These are phyloP conservation scores for Ellobium chinense DNA, from an alignment of 2,888 invertebrate species.

Conservation along the genomic window DNA sequence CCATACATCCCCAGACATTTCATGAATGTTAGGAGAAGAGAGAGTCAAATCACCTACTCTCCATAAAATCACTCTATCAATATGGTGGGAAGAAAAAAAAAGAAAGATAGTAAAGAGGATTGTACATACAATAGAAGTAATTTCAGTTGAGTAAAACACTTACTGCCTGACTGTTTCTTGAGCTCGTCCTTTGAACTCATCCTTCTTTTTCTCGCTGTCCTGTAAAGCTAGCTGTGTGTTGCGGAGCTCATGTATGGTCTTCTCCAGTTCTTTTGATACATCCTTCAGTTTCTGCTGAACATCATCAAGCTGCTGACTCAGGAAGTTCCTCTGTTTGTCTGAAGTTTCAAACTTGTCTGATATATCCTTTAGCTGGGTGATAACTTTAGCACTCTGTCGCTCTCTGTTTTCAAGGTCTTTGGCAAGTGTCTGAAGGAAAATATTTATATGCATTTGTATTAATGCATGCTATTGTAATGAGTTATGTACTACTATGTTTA, in stretches of 20 bases:
- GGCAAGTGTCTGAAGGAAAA: conserved; percentile 66
- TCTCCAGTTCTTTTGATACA: conserved; percentile 66
- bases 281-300: conserved; percentile 64
- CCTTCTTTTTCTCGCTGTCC: conserved; percentile 71
- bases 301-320: conserved; percentile 70
- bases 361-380: conserved; percentile 71
- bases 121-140: too few relatives aligned
- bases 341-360: conserved; percentile 70
- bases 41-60: too few relatives aligned
- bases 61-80: too few relatives aligned
- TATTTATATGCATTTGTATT: not conserved
- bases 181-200: conserved; percentile 74
- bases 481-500: too few relatives aligned
- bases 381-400: conserved; percentile 68
- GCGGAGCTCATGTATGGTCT: conserved; percentile 63
- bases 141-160: too few relatives aligned
- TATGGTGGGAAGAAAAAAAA: not conserved
- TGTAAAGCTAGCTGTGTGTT: conserved; percentile 66
- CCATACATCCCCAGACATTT: too few relatives aligned
- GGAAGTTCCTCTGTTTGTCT: conserved; percentile 66
- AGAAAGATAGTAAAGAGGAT: not conserved
- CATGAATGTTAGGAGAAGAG: too few relatives aligned
- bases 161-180: conserved; percentile 77
- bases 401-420: conserved; percentile 73
- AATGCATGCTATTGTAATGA: too few relatives aligned